phyloP scores from a whole-genome alignment of 2,113 vertebrate genomes.

The Romanogobio albipinnatus region DNA sequence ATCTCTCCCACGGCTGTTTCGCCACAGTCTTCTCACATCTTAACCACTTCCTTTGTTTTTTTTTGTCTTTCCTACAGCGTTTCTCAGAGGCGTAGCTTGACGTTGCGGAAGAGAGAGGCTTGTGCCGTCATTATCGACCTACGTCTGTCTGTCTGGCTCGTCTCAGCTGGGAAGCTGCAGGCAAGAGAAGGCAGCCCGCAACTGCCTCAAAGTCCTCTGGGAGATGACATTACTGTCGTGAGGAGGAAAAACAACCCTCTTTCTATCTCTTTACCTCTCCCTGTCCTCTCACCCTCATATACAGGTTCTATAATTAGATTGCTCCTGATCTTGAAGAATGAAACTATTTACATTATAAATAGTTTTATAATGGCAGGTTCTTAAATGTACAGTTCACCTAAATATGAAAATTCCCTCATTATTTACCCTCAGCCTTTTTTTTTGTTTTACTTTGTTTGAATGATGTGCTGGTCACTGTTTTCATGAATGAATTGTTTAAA shows the following conservation, averaged over 20 bases:
- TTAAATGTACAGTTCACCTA: background rate
- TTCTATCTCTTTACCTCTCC: slow-evolving; percentile 39
- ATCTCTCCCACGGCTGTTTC: slow-evolving; percentile 31
- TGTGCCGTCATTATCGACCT: slow-evolving; percentile 49
- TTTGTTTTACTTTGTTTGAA: no score
- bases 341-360: no score
- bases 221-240: slow-evolving; percentile 50
- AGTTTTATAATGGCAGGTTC: slow-evolving; percentile 34
- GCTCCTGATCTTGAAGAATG: slow-evolving; percentile 41
- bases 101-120: slow-evolving; percentile 32
- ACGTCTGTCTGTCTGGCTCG: slow-evolving; percentile 37
- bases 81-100: slow-evolving; percentile 5
- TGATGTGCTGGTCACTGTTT: no score
- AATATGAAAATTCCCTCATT: background rate
- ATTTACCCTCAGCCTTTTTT: background rate
- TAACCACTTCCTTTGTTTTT: slow-evolving; percentile 13
- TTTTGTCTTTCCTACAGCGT: background rate
- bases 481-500: no score
- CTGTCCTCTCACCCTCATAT: slow-evolving; percentile 22
- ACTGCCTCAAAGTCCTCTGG: slow-evolving; percentile 27
- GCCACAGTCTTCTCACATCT: slow-evolving; percentile 38
- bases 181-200: slow-evolving; percentile 7
- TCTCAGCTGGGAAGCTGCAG: slow-evolving; percentile 28
- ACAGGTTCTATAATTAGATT: slow-evolving; percentile 60
- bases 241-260: slow-evolving; percentile 36